Base-by-base conservation (phyloP, 1,140 invertebrate genomes). In the Aphidius gifuensis region DNA sequence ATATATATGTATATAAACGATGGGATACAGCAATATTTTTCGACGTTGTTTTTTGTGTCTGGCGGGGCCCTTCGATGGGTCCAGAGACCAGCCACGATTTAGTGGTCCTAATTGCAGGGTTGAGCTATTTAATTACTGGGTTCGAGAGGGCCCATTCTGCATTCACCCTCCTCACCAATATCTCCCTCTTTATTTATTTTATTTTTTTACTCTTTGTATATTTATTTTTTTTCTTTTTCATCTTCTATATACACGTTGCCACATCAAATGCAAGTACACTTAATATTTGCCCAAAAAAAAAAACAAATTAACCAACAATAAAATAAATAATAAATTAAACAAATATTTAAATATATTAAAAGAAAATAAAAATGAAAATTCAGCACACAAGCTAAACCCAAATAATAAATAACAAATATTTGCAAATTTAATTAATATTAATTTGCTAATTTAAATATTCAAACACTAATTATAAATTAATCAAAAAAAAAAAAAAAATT, bases 111-210 rank as follows among this genome's bases (percentile, higher is more conserved):
- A 81, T 81, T 81, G 77, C 78, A 80, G 78, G 79, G 79, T 81
- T 80, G 71, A 73, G 80, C 77, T 81, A 81, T 80, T 81, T 81
- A 81, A 81, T 81, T 81, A 81, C 80, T 76, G 77, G 80, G 77
- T 81, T 80, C 64, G 66, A 62, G 69, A 72, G 71, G 69, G 72
- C 68, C 70, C 68, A 68, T 65, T 62, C 60, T 62, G 16, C 61
- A 23, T 56, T 39, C 48, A 32, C 61, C 46, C 60, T 53, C 16
- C 43, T 9, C 32, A n/a, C 53, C 3, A 63, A 61, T 54, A 55
- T 49, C 49, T 44, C 46, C 47, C 57, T 57, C 58, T 44, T 51
- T 46, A 59, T 47, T 72, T 65, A 68, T 23, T 23, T 23, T 23
- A 23, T 23, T 23, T 23, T 23, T 23, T 23, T 58, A 65, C 67